Conservation (phyloP, 2,888 invertebrate species). For the Julus scanicus region DNA sequence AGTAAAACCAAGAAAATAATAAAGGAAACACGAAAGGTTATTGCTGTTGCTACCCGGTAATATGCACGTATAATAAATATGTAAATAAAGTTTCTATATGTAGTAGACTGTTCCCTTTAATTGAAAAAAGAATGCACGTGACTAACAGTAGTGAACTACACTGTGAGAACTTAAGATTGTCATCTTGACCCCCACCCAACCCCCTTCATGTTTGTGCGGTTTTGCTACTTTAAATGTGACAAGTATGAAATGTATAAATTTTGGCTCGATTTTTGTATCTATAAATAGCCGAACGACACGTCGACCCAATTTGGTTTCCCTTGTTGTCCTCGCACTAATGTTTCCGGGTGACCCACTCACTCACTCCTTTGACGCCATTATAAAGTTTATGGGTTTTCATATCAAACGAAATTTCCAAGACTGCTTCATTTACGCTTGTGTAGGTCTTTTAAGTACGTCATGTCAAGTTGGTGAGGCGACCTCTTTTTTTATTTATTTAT, state of each 20-base stretch:
- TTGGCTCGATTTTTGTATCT: constrained; percentile 18
- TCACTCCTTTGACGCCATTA: constrained; percentile 6
- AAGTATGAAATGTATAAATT: neutral
- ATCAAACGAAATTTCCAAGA: neutral
- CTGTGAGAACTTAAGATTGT: no score
- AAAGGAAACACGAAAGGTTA: no score
- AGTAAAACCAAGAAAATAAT: no score
- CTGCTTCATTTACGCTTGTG: neutral
- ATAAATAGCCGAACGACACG: constrained; percentile 7
- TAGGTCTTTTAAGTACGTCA: neutral
- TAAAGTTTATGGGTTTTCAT: constrained; percentile 15
- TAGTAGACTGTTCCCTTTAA: neutral
- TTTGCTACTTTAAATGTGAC: neutral
- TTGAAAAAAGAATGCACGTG: neutral
- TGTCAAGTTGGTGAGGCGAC: neutral
- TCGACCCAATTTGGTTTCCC: constrained; percentile 2
- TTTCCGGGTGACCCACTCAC: constrained; percentile 29
- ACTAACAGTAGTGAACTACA: neutral
- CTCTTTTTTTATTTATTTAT: no score
- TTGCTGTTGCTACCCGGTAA: no score
- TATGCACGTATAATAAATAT: neutral
- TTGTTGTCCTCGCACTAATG: neutral
- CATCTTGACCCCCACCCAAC: neutral
- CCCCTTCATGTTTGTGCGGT: no score
- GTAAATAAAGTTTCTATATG: no score